Base-by-base conservation (phyloP, 2,797 vertebrate species). In the Hylomyscus alleni region DNA sequence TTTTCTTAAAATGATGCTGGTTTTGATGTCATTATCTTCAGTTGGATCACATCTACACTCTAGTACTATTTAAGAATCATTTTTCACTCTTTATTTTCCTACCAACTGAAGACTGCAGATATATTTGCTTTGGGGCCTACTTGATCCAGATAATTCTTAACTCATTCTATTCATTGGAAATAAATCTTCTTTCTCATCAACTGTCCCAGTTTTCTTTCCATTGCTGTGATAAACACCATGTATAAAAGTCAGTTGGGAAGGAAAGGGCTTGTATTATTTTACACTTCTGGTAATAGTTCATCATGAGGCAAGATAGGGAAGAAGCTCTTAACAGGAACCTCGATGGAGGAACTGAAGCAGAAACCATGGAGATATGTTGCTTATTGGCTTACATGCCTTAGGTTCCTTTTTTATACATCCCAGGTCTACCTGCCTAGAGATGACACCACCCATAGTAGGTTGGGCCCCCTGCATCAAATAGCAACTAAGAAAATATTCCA, bases 51-150 rank as follows among this genome's bases (percentile, higher is more conserved):
- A 44, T 44, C 47, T 93, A 40, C 52, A 20, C 54, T 89, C 37
- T 69, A 78, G 31, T 52, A 9, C 40, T 90, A 13, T 44, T 88
- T 72, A 47, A 52, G 52, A 82, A 90, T 76, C 15, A 67, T 34
- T 67, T 67, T 52, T 85, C 82, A 83, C 91, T 73, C 85, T 73
- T 83, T 14, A 58, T 76, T 91, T 96, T 85, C 78, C 37, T 67
- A 84, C 24, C 47, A 90, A 50, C 0, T 78, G 26, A 73, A 93
- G 54, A 52, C 14, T 76, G 13, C 10, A 67, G 87, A 73, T 83
- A 40, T 22, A 40, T 67, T 1, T 83, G 19, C 56, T 92, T 90
- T 92, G 56, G n/a, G 22, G 60, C 65, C 78, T 20, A 24, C 85
- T 34, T 89, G 56, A 24, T 54, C 78, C 50, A 76, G 50, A 11